Evolutionary conservation across 2,797 vertebrate genomes (phyloP), one percentile per base, ranked within the genome.

Genomic region (Molothrus ater): DNA sequence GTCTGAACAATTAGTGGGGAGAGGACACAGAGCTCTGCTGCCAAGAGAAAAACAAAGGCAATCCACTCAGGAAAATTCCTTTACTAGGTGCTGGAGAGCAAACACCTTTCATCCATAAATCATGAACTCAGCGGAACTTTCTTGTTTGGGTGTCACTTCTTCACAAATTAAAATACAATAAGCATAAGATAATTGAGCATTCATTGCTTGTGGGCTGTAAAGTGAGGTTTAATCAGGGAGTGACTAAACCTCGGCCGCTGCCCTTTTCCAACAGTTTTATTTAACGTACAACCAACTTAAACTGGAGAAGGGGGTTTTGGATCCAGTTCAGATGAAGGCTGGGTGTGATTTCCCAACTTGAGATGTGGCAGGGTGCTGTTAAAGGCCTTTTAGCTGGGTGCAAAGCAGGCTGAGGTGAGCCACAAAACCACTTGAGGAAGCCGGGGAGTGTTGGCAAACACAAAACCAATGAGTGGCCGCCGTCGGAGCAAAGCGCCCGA

Each of bases 161-260:
- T 96, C 92, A 92, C 96, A 97, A 97, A 98, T 98, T 98, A 97
- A 97, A 98, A 98, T 89, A 97, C 95, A 88, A 91, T 96, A 97
- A 97, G 93, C 95, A 97, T 94, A 96, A 96, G 83, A 95, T 97
- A 98, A 97, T 92, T 96, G 96, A 96, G 96, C 96, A 97, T 96
- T 96, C 96, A 96, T 96, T 95, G 97, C 93, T 97, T 89, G 95
- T 96, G 95, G 87, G 93, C 84, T 96, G 92, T 78, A 79, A 95
- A 97, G 96, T 72, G 92, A 97, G 96, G 80, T 95, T 87, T 96
- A 97, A 96, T 97, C 97, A 96, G 25, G 93, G 90, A 95, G 88
- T 6, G 95, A 94, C 95, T 96, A 92, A 96, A 95, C 70, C 96
- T 87, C 80, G 6, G 95, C 95, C 38, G 65, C 57, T 16, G 66